Evolutionary conservation across 2,888 invertebrate genomes (phyloP).

Genomic region (Stenurella melanura): DNA sequence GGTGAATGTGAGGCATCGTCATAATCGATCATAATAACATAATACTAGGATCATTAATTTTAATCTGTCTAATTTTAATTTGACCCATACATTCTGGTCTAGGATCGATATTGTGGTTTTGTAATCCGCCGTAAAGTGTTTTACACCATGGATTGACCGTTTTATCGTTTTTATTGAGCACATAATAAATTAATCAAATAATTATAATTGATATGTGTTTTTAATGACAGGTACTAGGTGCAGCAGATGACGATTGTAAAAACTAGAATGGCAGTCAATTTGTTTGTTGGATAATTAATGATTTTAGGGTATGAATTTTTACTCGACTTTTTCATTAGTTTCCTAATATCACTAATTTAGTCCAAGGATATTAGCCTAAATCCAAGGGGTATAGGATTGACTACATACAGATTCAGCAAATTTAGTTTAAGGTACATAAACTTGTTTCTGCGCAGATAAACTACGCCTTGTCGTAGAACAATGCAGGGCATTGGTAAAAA

Average conservation of each 20-base stretch:
- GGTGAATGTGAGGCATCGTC: conserved; percentile 35
- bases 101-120: conserved; percentile 26
- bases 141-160: conserved; percentile 7
- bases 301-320: too few relatives aligned
- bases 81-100: conserved; percentile 29
- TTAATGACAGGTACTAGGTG: background rate
- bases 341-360: too few relatives aligned
- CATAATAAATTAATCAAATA: background rate
- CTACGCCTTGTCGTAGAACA: too few relatives aligned
- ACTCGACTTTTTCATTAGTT: too few relatives aligned
- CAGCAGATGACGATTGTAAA: background rate
- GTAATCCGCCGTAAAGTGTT: conserved; percentile 18
- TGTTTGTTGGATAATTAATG: too few relatives aligned
- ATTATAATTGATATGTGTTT: background rate
- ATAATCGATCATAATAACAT: conserved; percentile 46
- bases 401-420: too few relatives aligned
- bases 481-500: too few relatives aligned
- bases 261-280: too few relatives aligned
- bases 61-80: conserved; percentile 43
- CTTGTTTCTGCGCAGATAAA: too few relatives aligned
- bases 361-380: too few relatives aligned
- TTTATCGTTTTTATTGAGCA: background rate
- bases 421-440: too few relatives aligned
- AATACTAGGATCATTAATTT: conserved; percentile 43
- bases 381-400: too few relatives aligned